Evolutionary conservation across 1,140 invertebrate genomes (phyloP), one percentile per base, ranked within the genome.

Genomic region (Drosophila parabipectinata): DNA sequence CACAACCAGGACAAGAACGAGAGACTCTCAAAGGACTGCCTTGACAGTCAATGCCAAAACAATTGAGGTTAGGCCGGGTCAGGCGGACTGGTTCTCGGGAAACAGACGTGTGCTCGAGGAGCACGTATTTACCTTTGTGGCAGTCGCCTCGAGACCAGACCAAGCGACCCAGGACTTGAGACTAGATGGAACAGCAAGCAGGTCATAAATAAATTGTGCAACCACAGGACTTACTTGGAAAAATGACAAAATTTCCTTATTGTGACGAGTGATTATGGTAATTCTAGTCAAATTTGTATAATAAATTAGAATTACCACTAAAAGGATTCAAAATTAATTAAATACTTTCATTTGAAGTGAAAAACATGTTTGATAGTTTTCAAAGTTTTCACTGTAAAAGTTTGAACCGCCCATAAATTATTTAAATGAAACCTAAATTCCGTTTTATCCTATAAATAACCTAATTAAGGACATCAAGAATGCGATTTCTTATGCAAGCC

Each of bases 21-120:
- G 45, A 52, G 68, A 63, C 56, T 54, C 72, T 68, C 62, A 73
- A 66, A 60, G 60, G 59, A 60, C 61, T 54, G 68, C 78, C 82
- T 87, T 85, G 82, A 74, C 74, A 87, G 74, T 82, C 82, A 85
- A 85, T 85, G 82, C 63, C 83, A 85, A 63, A 82, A 75, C 73
- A 85, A 82, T 85, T 85, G 83, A 82, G 82, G 52, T 76, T 52
- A 59, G 77, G 54, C 77, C 44, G n/a, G 59, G 52, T 28, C 62
- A 32, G 32, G 9, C 18, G 30, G 39, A 54, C 30, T 8, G 10
- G 32, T 8, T 41, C 39, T 41, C 10, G 60, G 44, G 41, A 39
- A 58, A 53, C 58, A 59, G 55, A 68, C 30, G 52, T 45, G 28
- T 55, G 28, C 39, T 56, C 47, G 41, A 72, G 60, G 39, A 41